Evolutionary conservation across 1,140 invertebrate genomes (phyloP), one percentile per base, ranked within the genome.

Genomic region (Frieseomelitta varia): DNA sequence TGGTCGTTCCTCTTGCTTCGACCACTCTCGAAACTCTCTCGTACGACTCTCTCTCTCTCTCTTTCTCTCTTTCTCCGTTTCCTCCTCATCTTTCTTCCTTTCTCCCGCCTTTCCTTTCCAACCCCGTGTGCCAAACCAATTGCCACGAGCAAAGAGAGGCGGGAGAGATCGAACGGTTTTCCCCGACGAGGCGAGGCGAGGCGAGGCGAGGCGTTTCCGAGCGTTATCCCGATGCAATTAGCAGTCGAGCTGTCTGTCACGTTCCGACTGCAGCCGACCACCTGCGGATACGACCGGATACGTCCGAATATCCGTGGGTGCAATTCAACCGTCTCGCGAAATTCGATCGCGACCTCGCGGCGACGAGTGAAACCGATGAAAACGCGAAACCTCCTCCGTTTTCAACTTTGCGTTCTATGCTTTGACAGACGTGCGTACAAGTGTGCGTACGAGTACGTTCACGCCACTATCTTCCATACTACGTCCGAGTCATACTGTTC

Each of bases 141-240:
- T 89, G 89, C 79, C 77, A 87, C 85, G 86, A 65, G 77, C 30
- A 74, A 68, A 81, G 80, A 84, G 85, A 76, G 34, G 81, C 85
- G 87, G 87, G 39, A 47, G 39, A 88, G 90, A 90, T 88, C 90
- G 85, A 91, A 88, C 79, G 87, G 72, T 88, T 90, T 91, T 88
- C 86, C 88, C 84, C 85, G 69, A 58, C 84, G 87, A 39, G 39
- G 39, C 39, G 34, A 39, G 34, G 34, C 34, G 34, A 39, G 34
- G 39, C 39, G 39, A 47, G 8, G 39, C 39, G 39, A 47, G 39
- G 39, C 39, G 39, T 47, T 80, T 79, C 86, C 84, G 81, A 81
- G 87, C 85, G 83, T 86, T 90, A 91, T 91, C 90, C 91, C 88
- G 84, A 91, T 91, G 91, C 91, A 91, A 91, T 91, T 91, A 91